phyloP scores from a whole-genome alignment of 1,140 invertebrate genomes.

The Pseudomyrmex concolor region DNA sequence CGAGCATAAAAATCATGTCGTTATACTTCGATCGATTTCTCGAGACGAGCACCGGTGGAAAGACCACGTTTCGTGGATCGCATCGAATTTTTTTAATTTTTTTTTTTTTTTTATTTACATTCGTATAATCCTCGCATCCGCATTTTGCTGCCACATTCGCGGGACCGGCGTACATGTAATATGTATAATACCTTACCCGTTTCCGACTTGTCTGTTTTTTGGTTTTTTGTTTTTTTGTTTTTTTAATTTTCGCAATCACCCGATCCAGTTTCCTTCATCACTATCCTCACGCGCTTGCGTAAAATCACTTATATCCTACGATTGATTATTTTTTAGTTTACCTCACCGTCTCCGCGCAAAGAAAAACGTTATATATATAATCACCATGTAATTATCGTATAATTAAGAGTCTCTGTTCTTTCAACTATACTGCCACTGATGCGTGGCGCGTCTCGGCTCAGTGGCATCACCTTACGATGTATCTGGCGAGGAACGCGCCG shows the following conservation, averaged over 20 bases:
- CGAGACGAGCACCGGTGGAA: conserved; percentile 5
- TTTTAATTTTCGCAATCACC: background rate
- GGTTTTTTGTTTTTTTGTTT: conserved; percentile 13
- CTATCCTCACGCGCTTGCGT: conserved; percentile 13
- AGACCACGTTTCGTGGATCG: conserved; percentile 44
- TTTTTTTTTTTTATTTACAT: conserved; percentile 59
- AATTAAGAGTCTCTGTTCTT: conserved; percentile 45
- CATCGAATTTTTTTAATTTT: background rate
- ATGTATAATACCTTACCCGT: conserved; percentile 60
- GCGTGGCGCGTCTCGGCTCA: conserved; percentile 69
- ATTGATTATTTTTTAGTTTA: conserved; percentile 69
- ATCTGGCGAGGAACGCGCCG: conserved; percentile 73
- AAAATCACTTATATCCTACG: conserved; percentile 60
- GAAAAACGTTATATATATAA: conserved; percentile 30
- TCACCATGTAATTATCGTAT: conserved; percentile 49
- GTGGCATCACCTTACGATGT: conserved; percentile 80
- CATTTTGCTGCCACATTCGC: conserved; percentile 50
- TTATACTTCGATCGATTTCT: conserved; percentile 6
- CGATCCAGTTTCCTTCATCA: background rate
- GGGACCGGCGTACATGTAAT: conserved; percentile 38
- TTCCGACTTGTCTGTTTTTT: conserved; percentile 46
- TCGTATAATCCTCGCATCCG: conserved; percentile 49
- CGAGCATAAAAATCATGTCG: background rate
- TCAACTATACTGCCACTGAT: conserved; percentile 73
- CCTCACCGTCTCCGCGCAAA: conserved; percentile 14